phyloP scores from a whole-genome alignment of 2,113 vertebrate genomes.

The Daboia siamensis region DNA sequence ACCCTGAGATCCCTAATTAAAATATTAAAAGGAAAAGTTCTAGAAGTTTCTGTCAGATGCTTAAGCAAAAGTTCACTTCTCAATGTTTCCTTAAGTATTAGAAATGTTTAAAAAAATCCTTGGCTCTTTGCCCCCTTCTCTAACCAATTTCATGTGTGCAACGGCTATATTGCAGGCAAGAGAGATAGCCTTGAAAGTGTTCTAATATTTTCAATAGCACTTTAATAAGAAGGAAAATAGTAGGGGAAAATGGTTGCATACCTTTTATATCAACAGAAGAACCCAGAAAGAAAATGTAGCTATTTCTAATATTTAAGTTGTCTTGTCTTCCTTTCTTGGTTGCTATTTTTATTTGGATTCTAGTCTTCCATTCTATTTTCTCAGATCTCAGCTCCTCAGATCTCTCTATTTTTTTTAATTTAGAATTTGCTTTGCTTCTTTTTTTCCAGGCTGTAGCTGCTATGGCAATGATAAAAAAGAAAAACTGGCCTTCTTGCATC shows the following conservation, averaged over 20 bases:
- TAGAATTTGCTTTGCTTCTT: not conserved
- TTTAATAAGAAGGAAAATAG: not conserved
- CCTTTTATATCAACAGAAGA: not conserved
- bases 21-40: not conserved
- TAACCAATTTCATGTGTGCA: not conserved
- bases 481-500: not conserved
- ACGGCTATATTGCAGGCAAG: not conserved
- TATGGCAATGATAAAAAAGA: not conserved
- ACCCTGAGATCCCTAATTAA: not conserved
- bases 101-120: not conserved
- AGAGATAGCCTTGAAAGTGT: not conserved
- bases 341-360: not conserved
- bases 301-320: not conserved
- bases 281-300: not conserved
- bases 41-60: not conserved
- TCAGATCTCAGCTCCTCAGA: not conserved
- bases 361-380: not conserved
- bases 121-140: not conserved
- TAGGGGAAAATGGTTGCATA: not conserved
- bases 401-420: not conserved
- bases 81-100: not conserved
- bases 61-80: not conserved
- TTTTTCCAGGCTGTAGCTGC: not conserved
- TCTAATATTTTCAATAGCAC: not conserved
- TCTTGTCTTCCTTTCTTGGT: not conserved